Percentiles rank a stretch among this genome's conserved stretches.
phyloP scores from a whole-genome alignment of 2,113 vertebrate species.

The Brachypteracias leptosomus region DNA sequence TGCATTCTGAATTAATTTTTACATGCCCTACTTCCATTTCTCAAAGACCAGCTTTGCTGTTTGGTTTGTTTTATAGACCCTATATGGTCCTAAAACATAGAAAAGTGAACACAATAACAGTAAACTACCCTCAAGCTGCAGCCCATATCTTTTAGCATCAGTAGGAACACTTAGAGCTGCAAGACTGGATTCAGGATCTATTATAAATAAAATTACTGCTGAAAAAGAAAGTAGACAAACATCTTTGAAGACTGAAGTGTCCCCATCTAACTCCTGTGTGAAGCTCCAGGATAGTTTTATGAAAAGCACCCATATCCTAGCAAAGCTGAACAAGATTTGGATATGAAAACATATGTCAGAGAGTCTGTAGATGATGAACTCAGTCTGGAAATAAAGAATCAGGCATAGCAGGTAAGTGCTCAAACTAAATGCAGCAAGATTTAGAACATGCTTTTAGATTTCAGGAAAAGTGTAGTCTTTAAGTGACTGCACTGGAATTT shows the following conservation, averaged over 20 bases:
- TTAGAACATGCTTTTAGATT: constrained; percentile 49
- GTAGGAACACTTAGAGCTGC: neutral
- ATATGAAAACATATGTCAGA: neutral
- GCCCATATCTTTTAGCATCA: neutral
- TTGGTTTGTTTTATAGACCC: neutral
- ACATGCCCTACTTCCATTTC: neutral
- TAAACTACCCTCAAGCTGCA: constrained; percentile 17
- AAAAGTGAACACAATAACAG: neutral
- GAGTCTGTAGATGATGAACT: neutral
- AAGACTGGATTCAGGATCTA: neutral
- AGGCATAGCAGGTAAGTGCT: neutral
- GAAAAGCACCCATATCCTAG: neutral
- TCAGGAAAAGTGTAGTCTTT: constrained; percentile 41
- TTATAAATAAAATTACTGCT: neutral
- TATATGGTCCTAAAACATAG: neutral
- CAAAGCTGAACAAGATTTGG: neutral
- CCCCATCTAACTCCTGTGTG: neutral
- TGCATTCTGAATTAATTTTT: neutral
- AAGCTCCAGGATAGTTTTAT: neutral
- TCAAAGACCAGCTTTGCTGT: neutral
- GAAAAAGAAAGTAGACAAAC: neutral
- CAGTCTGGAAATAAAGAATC: neutral
- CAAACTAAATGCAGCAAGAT: constrained; percentile 26
- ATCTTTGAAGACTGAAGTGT: neutral
- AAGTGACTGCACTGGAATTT: constrained; percentile 55